Evolutionary conservation across 2,797 vertebrate species (phyloP), one percentile per base, ranked within the genome.

Genomic region (Setipinna tenuifilis): DNA sequence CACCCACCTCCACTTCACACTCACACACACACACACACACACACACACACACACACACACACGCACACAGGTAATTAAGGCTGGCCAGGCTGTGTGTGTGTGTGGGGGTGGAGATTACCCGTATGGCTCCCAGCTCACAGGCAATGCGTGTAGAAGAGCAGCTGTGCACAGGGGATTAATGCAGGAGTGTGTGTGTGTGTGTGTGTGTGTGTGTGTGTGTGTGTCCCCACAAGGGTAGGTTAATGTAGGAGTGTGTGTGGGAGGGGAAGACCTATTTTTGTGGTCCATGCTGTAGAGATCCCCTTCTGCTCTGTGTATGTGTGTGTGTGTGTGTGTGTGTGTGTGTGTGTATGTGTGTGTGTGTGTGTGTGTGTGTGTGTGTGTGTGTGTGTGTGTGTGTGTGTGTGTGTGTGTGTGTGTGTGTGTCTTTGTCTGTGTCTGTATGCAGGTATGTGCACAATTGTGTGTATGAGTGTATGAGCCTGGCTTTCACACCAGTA

Each of bases 371-470:
- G 50, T 54, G 4, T 54, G 50, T 17, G 16, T 59, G 58, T 59
- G 83, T 44, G 59, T 65, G 59, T 83, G 35, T 62, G 31, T 83
- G 61, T 83, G 41, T 83, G 21, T 65, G 58, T 59, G 58, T 59
- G 58, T 59, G 58, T 59, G 58, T 59, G 58, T 59, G 58, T 59
- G 17, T 59, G 58, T 59, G 57, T 57, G 54, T 57, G 54, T 57
- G 10, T 57, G 54, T n/a, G n/a, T n/a, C n/a, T n/a, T n/a, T 57
- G 10, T 57, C 9, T 57, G 10, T 57, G 57, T 59, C 3, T 59
- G 57, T 57, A 16, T 57, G 58, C 21, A 16, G 17, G 19, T 59
- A 19, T 21, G 17, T 59, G 46, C 21, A 59, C 28, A 57, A 17
- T n/a, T 41, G n/a, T 50, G 41, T 54, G 44, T 54, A 61, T 41